phyloP scores from a whole-genome alignment of 2,888 invertebrate species.

The Leuctra nigra region DNA sequence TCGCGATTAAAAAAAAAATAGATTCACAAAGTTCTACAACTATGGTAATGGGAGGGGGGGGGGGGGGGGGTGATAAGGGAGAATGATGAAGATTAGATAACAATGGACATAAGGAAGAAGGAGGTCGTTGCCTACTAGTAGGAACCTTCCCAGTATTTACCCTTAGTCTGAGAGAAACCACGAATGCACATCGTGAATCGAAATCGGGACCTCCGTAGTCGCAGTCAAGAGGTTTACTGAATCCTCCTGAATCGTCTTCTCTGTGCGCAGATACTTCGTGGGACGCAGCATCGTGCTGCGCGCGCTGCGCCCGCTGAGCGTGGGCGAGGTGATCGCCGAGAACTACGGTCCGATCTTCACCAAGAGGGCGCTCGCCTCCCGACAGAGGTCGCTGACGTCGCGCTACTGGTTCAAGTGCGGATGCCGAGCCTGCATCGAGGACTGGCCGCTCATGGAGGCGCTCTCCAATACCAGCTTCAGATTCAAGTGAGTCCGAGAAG shows the following conservation, averaged over 20 bases:
- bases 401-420: slow-evolving; percentile 75
- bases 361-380: slow-evolving; percentile 46
- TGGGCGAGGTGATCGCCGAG: slow-evolving; percentile 66
- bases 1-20: too few relatives aligned
- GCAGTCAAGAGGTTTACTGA: too few relatives aligned
- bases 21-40: too few relatives aligned
- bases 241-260: not conserved
- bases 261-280: slow-evolving; percentile 56
- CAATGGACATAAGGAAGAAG: too few relatives aligned
- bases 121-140: too few relatives aligned
- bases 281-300: slow-evolving; percentile 65
- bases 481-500: slow-evolving; percentile 42
- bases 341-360: slow-evolving; percentile 79
- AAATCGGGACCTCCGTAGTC: too few relatives aligned
- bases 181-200: too few relatives aligned
- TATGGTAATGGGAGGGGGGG: too few relatives aligned
- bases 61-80: too few relatives aligned
- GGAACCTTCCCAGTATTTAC: too few relatives aligned
- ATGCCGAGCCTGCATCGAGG: slow-evolving; percentile 63
- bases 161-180: too few relatives aligned
- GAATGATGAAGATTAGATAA: too few relatives aligned
- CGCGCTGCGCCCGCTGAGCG: slow-evolving; percentile 55
- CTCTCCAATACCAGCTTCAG: slow-evolving; percentile 44
- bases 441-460: slow-evolving; percentile 65
- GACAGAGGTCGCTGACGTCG: slow-evolving; percentile 58